Evolutionary conservation across 2,113 vertebrate species (phyloP).

Genomic region (Tretioscincus oriximinensis): DNA sequence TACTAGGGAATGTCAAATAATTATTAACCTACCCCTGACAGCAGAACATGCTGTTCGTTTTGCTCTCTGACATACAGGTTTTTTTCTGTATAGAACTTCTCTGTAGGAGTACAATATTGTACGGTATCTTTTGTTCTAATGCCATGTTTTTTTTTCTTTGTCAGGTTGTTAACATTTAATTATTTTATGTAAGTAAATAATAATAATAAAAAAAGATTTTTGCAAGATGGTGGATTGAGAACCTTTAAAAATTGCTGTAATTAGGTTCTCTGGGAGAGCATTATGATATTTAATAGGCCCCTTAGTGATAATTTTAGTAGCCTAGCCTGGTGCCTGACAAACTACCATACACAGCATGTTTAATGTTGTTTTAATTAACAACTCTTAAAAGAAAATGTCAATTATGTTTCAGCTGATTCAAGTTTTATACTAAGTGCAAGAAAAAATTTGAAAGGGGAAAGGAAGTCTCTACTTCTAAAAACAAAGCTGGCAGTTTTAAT

Average conservation of each 20-base stretch:
- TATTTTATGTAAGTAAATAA: slow-evolving; percentile 62
- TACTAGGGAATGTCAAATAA: slow-evolving; percentile 4
- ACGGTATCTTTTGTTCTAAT: neutral
- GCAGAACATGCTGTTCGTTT: neutral
- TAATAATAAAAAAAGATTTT: slow-evolving; percentile 31
- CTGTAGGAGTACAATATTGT: fast-evolving
- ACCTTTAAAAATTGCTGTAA: slow-evolving; percentile 70
- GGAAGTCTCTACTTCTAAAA: slow-evolving; percentile 10
- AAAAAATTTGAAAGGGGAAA: slow-evolving; percentile 22
- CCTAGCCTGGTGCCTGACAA: slow-evolving; percentile 70
- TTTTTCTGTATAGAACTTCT: neutral
- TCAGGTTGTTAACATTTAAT: slow-evolving; percentile 53
- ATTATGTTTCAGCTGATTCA: slow-evolving; percentile 65
- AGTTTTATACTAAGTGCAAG: slow-evolving; percentile 34
- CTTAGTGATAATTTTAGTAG: slow-evolving; percentile 70
- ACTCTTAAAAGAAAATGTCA: slow-evolving; percentile 75
- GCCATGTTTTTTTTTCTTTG: slow-evolving; percentile 18
- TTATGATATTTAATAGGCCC: slow-evolving; percentile 70
- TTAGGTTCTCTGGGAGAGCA: slow-evolving; percentile 71
- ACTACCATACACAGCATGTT: slow-evolving; percentile 63
- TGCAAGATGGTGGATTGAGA: slow-evolving; percentile 49
- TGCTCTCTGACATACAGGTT: fast-evolving
- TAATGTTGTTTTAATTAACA: slow-evolving; percentile 78
- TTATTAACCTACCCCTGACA: neutral
- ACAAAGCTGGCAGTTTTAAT: neutral